Base-by-base conservation (phyloP, 35 echinoderm and acorn worm genomes). In the Apostichopus parvimensis region DNA sequence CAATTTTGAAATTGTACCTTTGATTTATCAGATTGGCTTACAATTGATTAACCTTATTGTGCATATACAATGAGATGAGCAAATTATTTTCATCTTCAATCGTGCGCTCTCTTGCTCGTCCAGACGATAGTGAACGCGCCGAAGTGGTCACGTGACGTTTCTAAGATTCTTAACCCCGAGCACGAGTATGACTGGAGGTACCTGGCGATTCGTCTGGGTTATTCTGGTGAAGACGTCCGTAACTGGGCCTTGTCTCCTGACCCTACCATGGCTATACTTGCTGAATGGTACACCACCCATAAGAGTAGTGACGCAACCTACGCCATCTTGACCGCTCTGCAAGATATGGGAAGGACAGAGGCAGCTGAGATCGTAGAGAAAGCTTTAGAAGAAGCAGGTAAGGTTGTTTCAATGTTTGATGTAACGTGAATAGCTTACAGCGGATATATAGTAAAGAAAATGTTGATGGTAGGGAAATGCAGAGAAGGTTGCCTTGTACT, bases 271-370 rank as follows among this genome's bases (percentile, higher is more conserved):
- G 93, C 95, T 8, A 89, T 99, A 24, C 77, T 99, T 9, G 95
- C 94, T 4, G 97, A 99, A 77, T 99, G 97, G 97, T 99, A 99
- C 92, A 96, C 95, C 14, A 96, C 90, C 9, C 97, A 99, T 80
- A 96, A 99, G 66, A 99, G 97, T 53, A 96, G 94, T 68, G 97
- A 99, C 22, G 97, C 97, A n/a, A 99, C 97, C 0, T 99, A 91
- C 53, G 97, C 97, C 21, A 92, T 99, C 55, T 84, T 99, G 0
- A 99, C 94, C 6, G 95, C 97, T 10, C 73, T 99, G 17, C 90
- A 96, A 79, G 97, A 99, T 70, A 99, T 99, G 93, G 97, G 97
- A 17, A 86, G 95, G 92, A 96, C 86, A 4, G 95, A 99, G 57
- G 93, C 93, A n/a, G 93, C 92, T 2, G 92, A 96, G 18, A 96